Base-by-base conservation (phyloP, 2,113 vertebrate genomes). In the Syngnathus floridae region DNA sequence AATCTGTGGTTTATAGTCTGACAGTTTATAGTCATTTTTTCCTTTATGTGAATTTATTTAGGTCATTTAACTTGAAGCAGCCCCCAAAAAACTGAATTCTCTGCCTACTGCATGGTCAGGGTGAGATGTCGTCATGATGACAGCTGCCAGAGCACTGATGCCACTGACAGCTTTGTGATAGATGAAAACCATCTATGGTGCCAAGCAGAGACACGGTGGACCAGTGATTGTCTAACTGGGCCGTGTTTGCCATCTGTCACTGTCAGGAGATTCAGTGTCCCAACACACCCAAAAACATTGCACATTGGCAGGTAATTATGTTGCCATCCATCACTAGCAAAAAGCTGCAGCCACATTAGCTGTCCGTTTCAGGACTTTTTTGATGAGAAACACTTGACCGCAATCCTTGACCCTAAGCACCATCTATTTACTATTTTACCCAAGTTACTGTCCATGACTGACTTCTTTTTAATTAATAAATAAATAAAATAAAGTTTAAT, bases 241-340 rank as follows among this genome's bases (percentile, higher is more conserved):
- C 45, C 56, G 35, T 59, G 16, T 60, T 64, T 64, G 66, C 66
- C 72, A 38, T 72, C 69, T 79, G 74, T 66, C 71, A 54, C 13
- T 35, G 26, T 56, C 26, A 56, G 11, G 48, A 79, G 64, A 49
- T 13, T 49, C 17, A 5, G 48, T 49, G 6, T n/a, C 54, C 14
- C 43, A 46, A 46, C 43, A 16, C 43, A 5, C 14, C 11, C 64
- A 63, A 51, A 31, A 52, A 31, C 21, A 35, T 31, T 56, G 26
- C 10, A 10, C 19, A 62, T 4, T 12, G 55, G 2, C 62, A 55
- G 60, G 60, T 17, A 41, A 66, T 26, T 10, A 58, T 52, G 37
- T 62, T 59, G n/a, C 40, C 56, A 70, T 0, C 72, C 60, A 40
- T 46, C 56, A 22, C 58, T 59, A 35, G 54, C 6, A 66, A 31